Conservation (phyloP, 1,140 invertebrate genomes). For the Habropoda laboriosa region DNA sequence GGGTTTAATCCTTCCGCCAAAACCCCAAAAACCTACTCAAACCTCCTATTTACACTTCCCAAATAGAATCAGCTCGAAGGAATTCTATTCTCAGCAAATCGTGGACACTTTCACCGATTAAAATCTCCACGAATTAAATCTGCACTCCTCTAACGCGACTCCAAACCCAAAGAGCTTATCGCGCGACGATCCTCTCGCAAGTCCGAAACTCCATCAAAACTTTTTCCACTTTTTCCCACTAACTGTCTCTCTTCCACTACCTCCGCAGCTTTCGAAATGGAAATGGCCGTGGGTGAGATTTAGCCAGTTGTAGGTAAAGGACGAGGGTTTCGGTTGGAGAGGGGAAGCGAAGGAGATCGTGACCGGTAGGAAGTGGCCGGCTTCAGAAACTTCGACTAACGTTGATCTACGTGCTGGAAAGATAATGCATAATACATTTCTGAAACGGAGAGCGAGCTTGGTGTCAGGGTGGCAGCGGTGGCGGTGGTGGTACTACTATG, state of each 20-base stretch:
- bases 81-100: background rate
- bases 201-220: constrained; percentile 33
- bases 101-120: background rate
- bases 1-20: too few species aligned
- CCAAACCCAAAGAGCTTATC: constrained; percentile 14
- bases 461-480: constrained; percentile 57
- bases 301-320: constrained; percentile 5
- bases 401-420: constrained; percentile 79
- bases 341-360: constrained; percentile 49
- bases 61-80: background rate
- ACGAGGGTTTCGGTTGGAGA: background rate
- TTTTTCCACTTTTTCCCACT: too few species aligned
- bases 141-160: background rate
- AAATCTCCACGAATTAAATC: constrained; percentile 19
- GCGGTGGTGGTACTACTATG: constrained; percentile 55
- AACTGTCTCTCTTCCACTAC: too few species aligned
- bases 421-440: constrained; percentile 80
- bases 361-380: constrained; percentile 53
- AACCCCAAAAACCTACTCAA: too few species aligned
- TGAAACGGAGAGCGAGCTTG: constrained; percentile 64
- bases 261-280: constrained; percentile 43
- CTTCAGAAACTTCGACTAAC: constrained; percentile 75
- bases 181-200: constrained; percentile 3
- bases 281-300: constrained; percentile 33
- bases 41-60: too few species aligned